Base-by-base conservation (phyloP, 2,888 invertebrate species). In the Chironomus riparius region DNA sequence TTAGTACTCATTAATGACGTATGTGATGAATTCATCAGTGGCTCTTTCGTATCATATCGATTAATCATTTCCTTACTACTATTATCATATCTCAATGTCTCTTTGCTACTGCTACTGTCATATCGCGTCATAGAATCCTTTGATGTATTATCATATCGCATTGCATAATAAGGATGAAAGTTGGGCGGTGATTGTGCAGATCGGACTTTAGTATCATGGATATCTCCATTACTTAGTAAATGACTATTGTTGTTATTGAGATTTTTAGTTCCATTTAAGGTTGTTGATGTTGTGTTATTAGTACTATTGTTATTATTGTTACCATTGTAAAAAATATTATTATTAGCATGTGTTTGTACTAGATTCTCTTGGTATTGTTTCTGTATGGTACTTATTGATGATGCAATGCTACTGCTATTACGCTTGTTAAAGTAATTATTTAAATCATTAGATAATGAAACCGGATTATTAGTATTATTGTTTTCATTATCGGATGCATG, bases 401-500 rank as follows among this genome's bases (percentile, higher is more conserved):
- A 24, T 61, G 50, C 24, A 50, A 61, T 71, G 24, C 47, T 50
- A 15, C 24, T 47, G 15, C 38, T 73, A 24, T 68, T 65, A 4
- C 47, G 65, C 10, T 62, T 65, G 47, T 48, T 48, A 47, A 48
- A 50, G 24, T 38, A 38, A 38, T 7, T 38, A 38, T 38, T 38
- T 38, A 50, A 68, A 28, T 61, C 69, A 38, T 21, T 48, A 4
- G 69, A n/a, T 84, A 87, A 85, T 70, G 89, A 87, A n/a, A 89
- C 89, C 21, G 89, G 91, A 83, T 93, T 94, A 15, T 93, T 93
- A 82, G 94, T 94, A 15, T 56, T 56, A 81, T 93, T 93, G 82
- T 94, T 94, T 85, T 97, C 97, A 0, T 91, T 92, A 82, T 97
- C 97, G 78, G 95, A 95, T 1, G 92, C 94, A 82, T 96, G 96